phyloP scores from a whole-genome alignment of 1,140 invertebrate genomes.

The Brevipalpus yothersi region DNA sequence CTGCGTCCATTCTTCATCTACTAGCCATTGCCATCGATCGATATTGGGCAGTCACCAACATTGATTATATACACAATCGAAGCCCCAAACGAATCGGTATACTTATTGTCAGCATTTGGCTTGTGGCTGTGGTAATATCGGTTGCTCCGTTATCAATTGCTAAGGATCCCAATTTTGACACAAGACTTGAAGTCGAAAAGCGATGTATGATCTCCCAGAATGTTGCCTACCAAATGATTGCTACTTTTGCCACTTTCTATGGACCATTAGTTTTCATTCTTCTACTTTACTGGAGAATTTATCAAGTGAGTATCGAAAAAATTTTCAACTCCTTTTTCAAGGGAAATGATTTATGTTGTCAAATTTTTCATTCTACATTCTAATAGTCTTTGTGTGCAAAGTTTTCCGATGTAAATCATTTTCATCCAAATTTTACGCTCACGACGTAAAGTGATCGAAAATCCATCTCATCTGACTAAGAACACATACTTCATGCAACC shows the following conservation, averaged over 20 bases:
- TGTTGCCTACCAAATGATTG: conserved; percentile 47
- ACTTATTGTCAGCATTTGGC: conserved; percentile 78
- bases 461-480: too few species aligned
- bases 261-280: conserved; percentile 76
- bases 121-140: conserved; percentile 54
- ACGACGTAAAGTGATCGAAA: too few species aligned
- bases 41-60: conserved; percentile 84
- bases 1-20: conserved; percentile 68
- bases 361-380: too few species aligned
- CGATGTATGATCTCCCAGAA: conserved; percentile 81
- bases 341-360: too few species aligned
- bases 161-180: conserved; percentile 64
- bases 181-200: conserved; percentile 45
- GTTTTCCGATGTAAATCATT: too few species aligned
- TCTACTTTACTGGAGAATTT: conserved; percentile 75
- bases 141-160: conserved; percentile 56
- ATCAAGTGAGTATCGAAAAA: conserved; percentile 11
- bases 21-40: conserved; percentile 66
- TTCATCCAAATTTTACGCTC: too few species aligned
- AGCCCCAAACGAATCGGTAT: conserved; percentile 52
- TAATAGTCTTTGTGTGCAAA: too few species aligned
- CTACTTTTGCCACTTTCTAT: conserved; percentile 83
- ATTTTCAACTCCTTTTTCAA: too few species aligned
- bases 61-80: conserved; percentile 75
- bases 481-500: too few species aligned